A percentile compares a stretch with the other conserved stretches of the same genome.
Conservation (phyloP, 1,140 invertebrate species). For the Caenorhabditis briggsae region DNA sequence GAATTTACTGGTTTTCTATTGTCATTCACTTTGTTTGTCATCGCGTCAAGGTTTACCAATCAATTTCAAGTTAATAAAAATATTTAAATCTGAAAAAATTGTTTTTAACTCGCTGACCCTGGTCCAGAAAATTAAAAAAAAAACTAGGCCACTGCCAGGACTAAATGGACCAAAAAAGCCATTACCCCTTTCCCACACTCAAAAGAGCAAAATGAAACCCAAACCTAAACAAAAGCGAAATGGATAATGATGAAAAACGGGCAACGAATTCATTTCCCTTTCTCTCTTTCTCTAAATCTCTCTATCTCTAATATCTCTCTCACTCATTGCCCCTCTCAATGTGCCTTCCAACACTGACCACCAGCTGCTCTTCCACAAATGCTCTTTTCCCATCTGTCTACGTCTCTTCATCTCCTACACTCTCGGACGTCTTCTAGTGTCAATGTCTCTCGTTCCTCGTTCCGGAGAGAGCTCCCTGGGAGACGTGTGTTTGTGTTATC, state of each 20-base stretch:
- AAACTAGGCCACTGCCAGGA: too few relatives aligned
- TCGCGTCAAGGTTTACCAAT: too few relatives aligned
- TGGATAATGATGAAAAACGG: background rate
- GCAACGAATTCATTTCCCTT: constrained; percentile 37
- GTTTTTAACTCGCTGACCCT: too few relatives aligned
- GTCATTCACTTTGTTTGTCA: too few relatives aligned
- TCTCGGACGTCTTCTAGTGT: background rate
- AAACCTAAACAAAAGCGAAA: background rate
- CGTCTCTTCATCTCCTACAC: background rate
- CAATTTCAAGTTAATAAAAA: too few relatives aligned
- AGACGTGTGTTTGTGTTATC: background rate
- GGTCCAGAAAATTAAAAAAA: too few relatives aligned
- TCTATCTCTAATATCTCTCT: background rate
- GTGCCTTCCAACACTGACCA: constrained; percentile 7
- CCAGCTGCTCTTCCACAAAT: constrained; percentile 24
- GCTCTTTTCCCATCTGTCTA: background rate
- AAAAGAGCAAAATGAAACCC: too few relatives aligned
- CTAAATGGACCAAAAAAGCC: too few relatives aligned
- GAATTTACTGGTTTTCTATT: too few relatives aligned
- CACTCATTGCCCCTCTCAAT: background rate
- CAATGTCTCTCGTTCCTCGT: constrained; percentile 2
- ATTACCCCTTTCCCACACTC: too few relatives aligned
- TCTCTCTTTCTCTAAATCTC: background rate
- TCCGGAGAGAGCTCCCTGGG: background rate
- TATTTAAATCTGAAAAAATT: too few relatives aligned